Evolutionary conservation across 1,140 invertebrate species (phyloP).

Genomic region (Pachyrhynchus sulphureomaculatus): DNA sequence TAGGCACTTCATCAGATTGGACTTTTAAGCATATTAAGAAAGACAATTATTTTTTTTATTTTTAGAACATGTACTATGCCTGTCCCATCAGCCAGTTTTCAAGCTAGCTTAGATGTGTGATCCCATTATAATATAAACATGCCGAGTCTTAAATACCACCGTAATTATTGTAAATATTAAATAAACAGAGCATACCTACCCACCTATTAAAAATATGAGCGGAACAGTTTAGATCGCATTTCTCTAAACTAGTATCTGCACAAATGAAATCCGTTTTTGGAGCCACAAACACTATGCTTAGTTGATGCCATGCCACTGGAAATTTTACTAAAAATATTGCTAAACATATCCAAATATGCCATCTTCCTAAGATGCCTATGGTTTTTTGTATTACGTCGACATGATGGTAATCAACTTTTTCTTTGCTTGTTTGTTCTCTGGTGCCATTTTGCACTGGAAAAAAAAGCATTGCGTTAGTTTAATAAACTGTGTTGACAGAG

Average conservation of each 20-base stretch:
- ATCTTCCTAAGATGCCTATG: constrained; percentile 69
- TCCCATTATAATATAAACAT: too few species aligned
- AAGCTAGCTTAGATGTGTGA: too few species aligned
- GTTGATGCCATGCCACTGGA: constrained; percentile 71
- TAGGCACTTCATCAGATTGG: too few species aligned
- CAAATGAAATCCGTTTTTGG: constrained; percentile 43
- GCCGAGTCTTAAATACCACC: too few species aligned
- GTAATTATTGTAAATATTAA: too few species aligned
- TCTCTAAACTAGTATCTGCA: constrained; percentile 32
- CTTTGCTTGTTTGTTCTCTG: not conserved
- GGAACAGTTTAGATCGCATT: constrained; percentile 39
- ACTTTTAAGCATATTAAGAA: too few species aligned
- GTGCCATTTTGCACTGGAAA: constrained; percentile 34
- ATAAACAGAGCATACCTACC: too few species aligned
- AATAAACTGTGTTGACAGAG: too few species aligned
- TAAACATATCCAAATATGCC: constrained; percentile 68
- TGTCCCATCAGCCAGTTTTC: too few species aligned
- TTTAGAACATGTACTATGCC: too few species aligned
- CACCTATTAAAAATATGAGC: constrained; percentile 43
- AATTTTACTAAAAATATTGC: constrained; percentile 69
- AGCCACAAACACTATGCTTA: constrained; percentile 52
- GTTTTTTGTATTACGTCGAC: constrained; percentile 54
- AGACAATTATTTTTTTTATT: too few species aligned
- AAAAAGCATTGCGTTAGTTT: too few species aligned
- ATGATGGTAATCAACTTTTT: constrained; percentile 7